Evolutionary conservation across 23 tunicate species (phyloP).

Genomic region (Ascidia mentula): DNA sequence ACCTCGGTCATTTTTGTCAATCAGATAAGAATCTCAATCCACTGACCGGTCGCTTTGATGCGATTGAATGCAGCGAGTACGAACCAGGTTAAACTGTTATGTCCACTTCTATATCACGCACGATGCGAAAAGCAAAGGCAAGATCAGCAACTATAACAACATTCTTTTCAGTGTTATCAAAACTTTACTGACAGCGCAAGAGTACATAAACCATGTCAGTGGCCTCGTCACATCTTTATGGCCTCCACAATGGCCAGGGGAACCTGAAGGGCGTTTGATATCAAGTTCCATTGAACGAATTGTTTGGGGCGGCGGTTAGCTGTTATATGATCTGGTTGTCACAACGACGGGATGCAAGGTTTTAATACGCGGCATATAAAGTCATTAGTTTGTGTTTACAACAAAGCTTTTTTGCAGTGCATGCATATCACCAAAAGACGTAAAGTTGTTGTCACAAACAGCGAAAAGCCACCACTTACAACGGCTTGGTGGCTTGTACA

Average conservation of each 20-base stretch:
- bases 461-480: too few species aligned
- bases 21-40: neutral
- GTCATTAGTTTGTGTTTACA: too few species aligned
- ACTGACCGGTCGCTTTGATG: neutral
- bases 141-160: neutral
- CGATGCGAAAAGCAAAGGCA: too few species aligned
- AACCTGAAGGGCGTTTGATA: neutral
- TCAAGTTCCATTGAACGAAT: neutral
- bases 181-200: neutral
- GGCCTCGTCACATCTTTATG: too few species aligned
- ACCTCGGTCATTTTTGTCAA: slow-evolving; percentile 30
- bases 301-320: neutral
- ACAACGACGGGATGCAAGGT: neutral
- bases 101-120: too few species aligned
- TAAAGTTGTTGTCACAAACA: too few species aligned
- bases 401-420: too few species aligned
- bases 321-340: neutral
- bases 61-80: neutral
- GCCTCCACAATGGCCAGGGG: neutral
- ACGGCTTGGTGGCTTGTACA: too few species aligned
- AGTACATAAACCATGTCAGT: neutral
- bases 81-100: too few species aligned
- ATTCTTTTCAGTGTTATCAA: neutral
- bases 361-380: too few species aligned
- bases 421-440: too few species aligned